Evolutionary conservation across 2,888 invertebrate genomes (phyloP).

Genomic region (Euplagia quadripunctaria): DNA sequence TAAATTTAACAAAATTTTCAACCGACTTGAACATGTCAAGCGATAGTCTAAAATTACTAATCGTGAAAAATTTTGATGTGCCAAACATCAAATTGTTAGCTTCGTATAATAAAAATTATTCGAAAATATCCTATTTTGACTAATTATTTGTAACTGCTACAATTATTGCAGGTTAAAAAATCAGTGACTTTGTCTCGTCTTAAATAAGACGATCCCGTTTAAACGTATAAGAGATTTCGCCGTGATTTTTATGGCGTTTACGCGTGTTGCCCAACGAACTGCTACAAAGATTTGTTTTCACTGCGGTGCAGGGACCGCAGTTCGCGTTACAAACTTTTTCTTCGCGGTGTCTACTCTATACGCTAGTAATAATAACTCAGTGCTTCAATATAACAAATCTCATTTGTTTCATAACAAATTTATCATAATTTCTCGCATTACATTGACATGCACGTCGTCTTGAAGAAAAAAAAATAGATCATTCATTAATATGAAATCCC

Average conservation of each 20-base stretch:
- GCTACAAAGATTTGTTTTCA: no score
- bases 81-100: no score
- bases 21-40: background rate
- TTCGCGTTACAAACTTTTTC: background rate
- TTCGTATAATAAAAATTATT: no score
- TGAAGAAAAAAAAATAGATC: background rate
- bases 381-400: background rate
- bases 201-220: background rate
- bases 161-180: background rate
- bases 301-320: no score
- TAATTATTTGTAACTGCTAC: background rate
- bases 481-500: background rate
- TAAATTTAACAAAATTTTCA: background rate
- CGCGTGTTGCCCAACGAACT: no score
- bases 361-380: no score
- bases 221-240: background rate
- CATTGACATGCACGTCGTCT: background rate
- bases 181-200: background rate
- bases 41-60: background rate
- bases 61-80: background rate
- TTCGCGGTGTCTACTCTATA: no score
- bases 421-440: background rate
- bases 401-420: background rate
- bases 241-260: no score
- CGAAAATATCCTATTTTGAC: no score